These are phyloP conservation scores for Epinotia nisella DNA, from an alignment of 2,888 invertebrate genomes.

Conservation along the genomic window DNA sequence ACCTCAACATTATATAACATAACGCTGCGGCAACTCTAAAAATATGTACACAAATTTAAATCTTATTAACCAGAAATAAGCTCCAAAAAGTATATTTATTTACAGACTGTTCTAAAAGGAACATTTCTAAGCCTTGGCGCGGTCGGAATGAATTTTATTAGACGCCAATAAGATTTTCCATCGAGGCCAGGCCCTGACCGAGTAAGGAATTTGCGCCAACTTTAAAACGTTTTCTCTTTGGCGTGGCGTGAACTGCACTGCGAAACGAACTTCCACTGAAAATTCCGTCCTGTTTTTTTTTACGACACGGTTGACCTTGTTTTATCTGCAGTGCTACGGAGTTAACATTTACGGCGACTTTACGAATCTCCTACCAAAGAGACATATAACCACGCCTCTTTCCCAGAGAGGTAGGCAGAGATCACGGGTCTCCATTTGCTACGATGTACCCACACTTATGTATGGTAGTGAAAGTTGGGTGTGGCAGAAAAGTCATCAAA, in stretches of 20 bases:
- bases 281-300: constrained; percentile 26
- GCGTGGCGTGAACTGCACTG: constrained; percentile 29
- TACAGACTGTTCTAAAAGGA: constrained; percentile 8
- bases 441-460: too few relatives aligned
- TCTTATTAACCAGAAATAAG: background rate
- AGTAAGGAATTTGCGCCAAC: constrained; percentile 38
- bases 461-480: too few relatives aligned
- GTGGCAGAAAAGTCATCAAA: too few relatives aligned
- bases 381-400: background rate
- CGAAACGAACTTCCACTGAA: constrained; percentile 16
- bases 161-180: constrained; percentile 35
- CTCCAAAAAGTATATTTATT: background rate
- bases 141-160: constrained; percentile 31
- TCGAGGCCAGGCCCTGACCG: constrained; percentile 40
- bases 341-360: background rate
- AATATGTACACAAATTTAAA: background rate
- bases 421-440: too few relatives aligned
- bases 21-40: background rate
- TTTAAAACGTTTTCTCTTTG: constrained; percentile 35
- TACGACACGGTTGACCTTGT: constrained; percentile 10
- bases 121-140: constrained; percentile 29
- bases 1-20: too few relatives aligned
- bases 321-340: background rate
- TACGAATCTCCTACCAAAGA: background rate
- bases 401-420: too few relatives aligned